These are phyloP conservation scores for Cosmopolites sordidus DNA, from an alignment of 2,888 invertebrate genomes.

Conservation along the genomic window DNA sequence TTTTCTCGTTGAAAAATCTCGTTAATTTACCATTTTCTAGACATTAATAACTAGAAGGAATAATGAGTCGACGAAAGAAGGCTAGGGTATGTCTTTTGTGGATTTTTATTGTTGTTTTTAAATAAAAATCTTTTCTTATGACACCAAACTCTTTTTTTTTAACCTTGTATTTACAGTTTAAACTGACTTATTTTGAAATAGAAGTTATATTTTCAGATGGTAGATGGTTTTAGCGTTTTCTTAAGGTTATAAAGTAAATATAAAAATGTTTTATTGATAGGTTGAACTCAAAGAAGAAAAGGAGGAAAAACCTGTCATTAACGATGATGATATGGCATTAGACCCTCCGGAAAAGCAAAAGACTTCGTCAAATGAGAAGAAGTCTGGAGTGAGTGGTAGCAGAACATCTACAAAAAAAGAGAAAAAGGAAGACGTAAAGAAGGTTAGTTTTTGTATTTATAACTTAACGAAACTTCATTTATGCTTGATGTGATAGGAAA, in stretches of 20 bases:
- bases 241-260: conserved; percentile 19
- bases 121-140: too few relatives aligned
- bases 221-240: too few relatives aligned
- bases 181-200: too few relatives aligned
- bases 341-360: conserved; percentile 62
- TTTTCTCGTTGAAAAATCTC: neutral
- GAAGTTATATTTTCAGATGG: too few relatives aligned
- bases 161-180: too few relatives aligned
- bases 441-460: conserved; percentile 19
- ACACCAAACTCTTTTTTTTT: too few relatives aligned
- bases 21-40: too few relatives aligned
- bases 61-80: conserved; percentile 47
- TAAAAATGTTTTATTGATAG: conserved; percentile 41
- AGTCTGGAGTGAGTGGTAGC: conserved; percentile 4
- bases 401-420: conserved; percentile 38
- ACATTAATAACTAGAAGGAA: too few relatives aligned
- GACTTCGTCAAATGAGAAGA: conserved; percentile 30
- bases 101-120: neutral
- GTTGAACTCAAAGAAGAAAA: conserved; percentile 61
- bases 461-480: neutral
- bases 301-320: conserved; percentile 61
- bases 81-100: conserved; percentile 38
- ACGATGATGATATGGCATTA: conserved; percentile 59
- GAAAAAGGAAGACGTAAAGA: conserved; percentile 47
- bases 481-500: conserved; percentile 10